These are phyloP conservation scores for Drosophila cognata DNA, from an alignment of 2,888 invertebrate species.

Conservation along the genomic window DNA sequence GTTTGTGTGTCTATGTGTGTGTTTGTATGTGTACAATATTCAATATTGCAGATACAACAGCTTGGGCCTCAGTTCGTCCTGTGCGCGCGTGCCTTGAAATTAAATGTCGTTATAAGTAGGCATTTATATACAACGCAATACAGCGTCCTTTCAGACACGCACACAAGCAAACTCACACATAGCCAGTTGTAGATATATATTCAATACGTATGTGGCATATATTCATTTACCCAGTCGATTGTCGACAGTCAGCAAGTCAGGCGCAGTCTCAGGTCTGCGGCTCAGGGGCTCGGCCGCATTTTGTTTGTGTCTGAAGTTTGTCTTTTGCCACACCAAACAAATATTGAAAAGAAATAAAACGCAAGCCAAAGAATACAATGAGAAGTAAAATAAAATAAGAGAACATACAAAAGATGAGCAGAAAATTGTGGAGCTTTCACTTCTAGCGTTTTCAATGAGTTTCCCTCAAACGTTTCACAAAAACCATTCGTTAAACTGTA, in stretches of 20 bases:
- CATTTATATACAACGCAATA: conserved; percentile 72
- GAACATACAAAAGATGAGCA: conserved; percentile 6
- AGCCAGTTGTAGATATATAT: conserved; percentile 9
- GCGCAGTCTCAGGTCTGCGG: conserved; percentile 1
- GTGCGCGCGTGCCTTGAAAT: conserved; percentile 72
- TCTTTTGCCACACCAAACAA: conserved; percentile 70
- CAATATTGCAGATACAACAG: conserved; percentile 72
- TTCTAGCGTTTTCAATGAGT: conserved; percentile 36
- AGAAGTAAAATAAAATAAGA: conserved; percentile 2
- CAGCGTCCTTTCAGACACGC: conserved; percentile 24
- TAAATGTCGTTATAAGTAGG: conserved; percentile 77
- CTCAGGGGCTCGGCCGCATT: conserved; percentile 13
- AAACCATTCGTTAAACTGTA: neutral
- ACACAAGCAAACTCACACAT: conserved; percentile 15
- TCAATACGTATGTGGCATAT: conserved; percentile 41
- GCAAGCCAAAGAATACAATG: conserved; percentile 60
- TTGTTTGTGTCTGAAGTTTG: conserved; percentile 55
- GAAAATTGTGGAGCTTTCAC: conserved; percentile 52
- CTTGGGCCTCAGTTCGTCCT: conserved; percentile 43
- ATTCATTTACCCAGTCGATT: conserved; percentile 54
- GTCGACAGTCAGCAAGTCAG: conserved; percentile 50
- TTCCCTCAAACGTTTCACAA: conserved; percentile 13
- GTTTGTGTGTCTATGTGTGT: conserved; percentile 27
- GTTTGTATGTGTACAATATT: conserved; percentile 58
- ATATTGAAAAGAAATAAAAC: conserved; percentile 76